phyloP scores from a whole-genome alignment of 2,888 invertebrate species.

The Drosophila basisetae region DNA sequence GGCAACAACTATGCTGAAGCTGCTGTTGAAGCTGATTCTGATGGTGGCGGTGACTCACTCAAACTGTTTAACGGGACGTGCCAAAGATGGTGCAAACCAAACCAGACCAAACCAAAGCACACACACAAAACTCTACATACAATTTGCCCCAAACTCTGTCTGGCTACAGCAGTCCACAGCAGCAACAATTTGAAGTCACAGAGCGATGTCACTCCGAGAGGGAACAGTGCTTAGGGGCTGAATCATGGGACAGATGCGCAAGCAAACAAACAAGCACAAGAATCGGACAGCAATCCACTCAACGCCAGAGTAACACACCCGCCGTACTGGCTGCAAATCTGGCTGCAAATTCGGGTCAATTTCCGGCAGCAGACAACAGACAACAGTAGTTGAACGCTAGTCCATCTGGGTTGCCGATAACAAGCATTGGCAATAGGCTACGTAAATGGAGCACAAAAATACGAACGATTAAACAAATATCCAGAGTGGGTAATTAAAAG shows the following conservation, averaged over 20 bases:
- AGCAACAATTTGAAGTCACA: conserved; percentile 68
- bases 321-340: conserved; percentile 45
- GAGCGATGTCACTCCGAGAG: conserved; percentile 35
- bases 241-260: conserved; percentile 1
- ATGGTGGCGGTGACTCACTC: conserved; percentile 48
- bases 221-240: conserved; percentile 5
- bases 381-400: conserved; percentile 27
- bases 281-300: conserved; percentile 2
- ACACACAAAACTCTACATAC: conserved; percentile 6
- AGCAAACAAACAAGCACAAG: conserved; percentile 63
- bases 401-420: conserved; percentile 52
- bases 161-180: conserved; percentile 34
- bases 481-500: conserved; percentile 19
- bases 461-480: conserved; percentile 9
- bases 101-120: conserved; percentile 23
- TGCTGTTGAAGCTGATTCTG: conserved; percentile 7
- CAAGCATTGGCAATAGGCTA: conserved; percentile 53
- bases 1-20: conserved; percentile 20
- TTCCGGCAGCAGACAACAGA: conserved; percentile 68
- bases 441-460: conserved; percentile 37
- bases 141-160: conserved; percentile 29
- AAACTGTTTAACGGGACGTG: conserved; percentile 38
- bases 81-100: conserved; percentile 49
- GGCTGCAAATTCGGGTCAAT: conserved; percentile 71
- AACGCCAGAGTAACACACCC: conserved; percentile 11